Base-by-base conservation (phyloP, 2,888 invertebrate species). In the Apantesis nais region DNA sequence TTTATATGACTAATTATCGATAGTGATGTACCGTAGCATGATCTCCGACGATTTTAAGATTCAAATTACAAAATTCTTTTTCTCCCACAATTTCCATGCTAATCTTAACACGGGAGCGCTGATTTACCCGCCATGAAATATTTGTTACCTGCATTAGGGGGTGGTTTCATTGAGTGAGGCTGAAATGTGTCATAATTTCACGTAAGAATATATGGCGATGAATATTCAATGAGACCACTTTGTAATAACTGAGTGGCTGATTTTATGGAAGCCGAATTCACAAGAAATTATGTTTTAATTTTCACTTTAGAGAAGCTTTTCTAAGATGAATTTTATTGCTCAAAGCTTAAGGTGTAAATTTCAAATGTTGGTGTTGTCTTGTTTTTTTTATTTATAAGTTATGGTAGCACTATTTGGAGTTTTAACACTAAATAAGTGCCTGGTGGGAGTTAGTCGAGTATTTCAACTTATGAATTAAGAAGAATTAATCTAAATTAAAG, bases 81-180 rank as follows among this genome's bases (percentile, higher is more conserved):
- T 84, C 89, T 86, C 87, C 83, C 86, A 77, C 90, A 89, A 90
- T 93, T 93, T 91, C 90, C 89, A 91, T 92, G 91, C 88, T 92
- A 92, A 92, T 92, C 89, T 90, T 86, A 80, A 83, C 82, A 85
- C 85, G 83, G 83, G 86, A 86, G 85, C 86, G 89, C 90, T 91
- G 92, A 92, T 92, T 92, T 90, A 83, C 85, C 81, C 86, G 85
- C 86, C 88, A 89, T 91, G 88, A 91, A 92, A 92, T 92, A 91
- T 92, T 91, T 91, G 89, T 89, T 86, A 85, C 88, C 89, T 72
- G 72, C 69, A 68, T 62, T 62, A 61, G 52, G 75, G 75, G 75
- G 65, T n/a, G 76, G 65, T 44, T 61, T 69, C 70, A 76, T 39
- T 74, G 73, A 34, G n/a, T 52, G 48, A 31, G 63, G 60, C 72